Base-by-base conservation (phyloP, 2,888 invertebrate genomes). In the Dioctria rufipes region DNA sequence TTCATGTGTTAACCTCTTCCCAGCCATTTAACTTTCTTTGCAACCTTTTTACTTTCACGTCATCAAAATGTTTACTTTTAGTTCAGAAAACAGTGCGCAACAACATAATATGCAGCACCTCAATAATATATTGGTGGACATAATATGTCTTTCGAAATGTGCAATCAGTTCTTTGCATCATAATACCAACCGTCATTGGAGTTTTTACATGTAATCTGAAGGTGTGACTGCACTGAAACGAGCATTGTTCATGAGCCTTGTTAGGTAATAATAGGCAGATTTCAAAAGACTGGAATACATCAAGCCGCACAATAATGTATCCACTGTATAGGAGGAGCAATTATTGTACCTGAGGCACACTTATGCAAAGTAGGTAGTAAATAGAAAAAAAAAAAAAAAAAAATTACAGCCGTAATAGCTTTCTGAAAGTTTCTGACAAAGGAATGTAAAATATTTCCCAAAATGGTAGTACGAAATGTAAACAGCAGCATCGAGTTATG, bases 241-340 rank as follows among this genome's bases (percentile, higher is more conserved):
- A 54, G 54, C 54, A 54, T 54, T 54, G 54, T n/a, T 54, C n/a
- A n/a, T 25, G 1, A 54, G 11, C 6, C 4, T 11, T n/a, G 11
- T 54, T 54, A 54, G n/a, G 54, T 54, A 54, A 54, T 54, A 54
- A 54, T 54, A n/a, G 54, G 11, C 54, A n/a, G 54, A 54, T 54
- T 11, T 11, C 8, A 25, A 25, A 25, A 1, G 25, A 54, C 11
- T 6, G 11, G 11, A 54, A 54, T 3, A 54, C 11, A 4, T 11
- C 54, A n/a, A 54, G 54, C 2, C 25, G 25, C 25, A 25, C 25
- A 25, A 25, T 25, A 25, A 11, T 54, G 54, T 54, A 54, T 11
- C 11, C 54, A 54, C 11, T 54, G 8, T 8, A 54, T 25, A 1
- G 54, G 11, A 11, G 54, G 54, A 3, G 11, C 3, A 54, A 54